These are phyloP conservation scores for Neuroscelio doddi DNA, from an alignment of 2,888 invertebrate species.

Conservation along the genomic window DNA sequence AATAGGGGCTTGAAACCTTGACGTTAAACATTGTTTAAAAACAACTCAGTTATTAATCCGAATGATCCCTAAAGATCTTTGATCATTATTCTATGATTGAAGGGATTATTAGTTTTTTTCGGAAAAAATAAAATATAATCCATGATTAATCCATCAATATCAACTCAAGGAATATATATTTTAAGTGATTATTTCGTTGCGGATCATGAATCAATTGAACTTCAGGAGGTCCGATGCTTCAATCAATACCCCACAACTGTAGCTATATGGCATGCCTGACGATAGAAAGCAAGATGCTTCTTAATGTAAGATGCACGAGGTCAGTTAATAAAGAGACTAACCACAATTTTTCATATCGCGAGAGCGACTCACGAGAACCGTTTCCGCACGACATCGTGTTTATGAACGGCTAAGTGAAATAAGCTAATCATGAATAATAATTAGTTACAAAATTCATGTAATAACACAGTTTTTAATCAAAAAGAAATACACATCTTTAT, in stretches of 20 bases:
- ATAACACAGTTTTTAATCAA: background rate
- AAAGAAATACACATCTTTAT: background rate
- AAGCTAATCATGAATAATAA: conserved; percentile 17
- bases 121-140: too few species aligned
- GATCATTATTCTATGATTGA: too few species aligned
- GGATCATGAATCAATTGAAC: background rate
- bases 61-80: too few species aligned
- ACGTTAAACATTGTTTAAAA: too few species aligned
- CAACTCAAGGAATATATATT: too few species aligned
- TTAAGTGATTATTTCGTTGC: too few species aligned
- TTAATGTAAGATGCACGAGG: conserved; percentile 30
- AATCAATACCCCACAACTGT: conserved; percentile 16
- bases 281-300: conserved; percentile 38
- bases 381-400: conserved; percentile 16
- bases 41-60: too few species aligned
- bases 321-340: conserved; percentile 34
- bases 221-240: conserved; percentile 18
- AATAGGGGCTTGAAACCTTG: too few species aligned
- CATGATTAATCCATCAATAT: too few species aligned
- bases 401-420: conserved; percentile 1
- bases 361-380: conserved; percentile 13
- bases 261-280: conserved; percentile 28
- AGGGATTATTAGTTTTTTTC: too few species aligned
- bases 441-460: too few species aligned
- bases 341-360: conserved; percentile 31